Evolutionary conservation across 2,797 vertebrate genomes (phyloP).

Genomic region (Heterohyrax brucei): DNA sequence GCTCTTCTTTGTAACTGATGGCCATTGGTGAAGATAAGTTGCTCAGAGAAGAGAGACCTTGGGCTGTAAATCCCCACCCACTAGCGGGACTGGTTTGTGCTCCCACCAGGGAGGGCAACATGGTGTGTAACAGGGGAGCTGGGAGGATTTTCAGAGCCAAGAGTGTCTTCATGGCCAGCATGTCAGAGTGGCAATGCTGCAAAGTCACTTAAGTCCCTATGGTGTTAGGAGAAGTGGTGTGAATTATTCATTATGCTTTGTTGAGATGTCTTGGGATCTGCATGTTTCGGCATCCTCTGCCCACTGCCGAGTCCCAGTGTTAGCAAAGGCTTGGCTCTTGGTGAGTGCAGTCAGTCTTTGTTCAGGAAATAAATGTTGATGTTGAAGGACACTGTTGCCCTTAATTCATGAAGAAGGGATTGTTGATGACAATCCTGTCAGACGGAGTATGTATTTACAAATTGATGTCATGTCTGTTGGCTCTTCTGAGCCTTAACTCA

Average conservation of each 20-base stretch:
- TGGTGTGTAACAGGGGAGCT: rapidly evolving
- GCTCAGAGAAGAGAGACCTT: not conserved
- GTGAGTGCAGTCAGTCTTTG: not conserved
- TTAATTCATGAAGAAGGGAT: not conserved
- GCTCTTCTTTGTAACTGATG: rapidly evolving
- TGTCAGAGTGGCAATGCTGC: rapidly evolving
- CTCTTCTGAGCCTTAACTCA: not conserved
- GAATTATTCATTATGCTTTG: not conserved
- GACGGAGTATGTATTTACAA: not conserved
- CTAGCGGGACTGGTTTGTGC: not conserved
- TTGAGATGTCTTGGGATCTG: not conserved
- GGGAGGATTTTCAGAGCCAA: not conserved
- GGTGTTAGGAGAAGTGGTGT: not conserved
- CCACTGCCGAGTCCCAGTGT: not conserved
- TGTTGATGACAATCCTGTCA: not conserved
- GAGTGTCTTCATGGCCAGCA: rapidly evolving
- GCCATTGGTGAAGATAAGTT: rapidly evolving
- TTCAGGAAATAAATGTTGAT: not conserved
- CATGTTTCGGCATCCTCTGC: not conserved
- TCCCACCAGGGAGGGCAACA: not conserved
- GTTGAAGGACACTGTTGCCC: not conserved
- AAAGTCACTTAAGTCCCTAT: rapidly evolving
- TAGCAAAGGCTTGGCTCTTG: rapidly evolving
- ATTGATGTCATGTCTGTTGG: not conserved
- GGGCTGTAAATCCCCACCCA: rapidly evolving